Percentiles rank a stretch among this genome's conserved stretches.
Conservation (phyloP, 2,797 vertebrate species). For the Galaxias olidus region DNA sequence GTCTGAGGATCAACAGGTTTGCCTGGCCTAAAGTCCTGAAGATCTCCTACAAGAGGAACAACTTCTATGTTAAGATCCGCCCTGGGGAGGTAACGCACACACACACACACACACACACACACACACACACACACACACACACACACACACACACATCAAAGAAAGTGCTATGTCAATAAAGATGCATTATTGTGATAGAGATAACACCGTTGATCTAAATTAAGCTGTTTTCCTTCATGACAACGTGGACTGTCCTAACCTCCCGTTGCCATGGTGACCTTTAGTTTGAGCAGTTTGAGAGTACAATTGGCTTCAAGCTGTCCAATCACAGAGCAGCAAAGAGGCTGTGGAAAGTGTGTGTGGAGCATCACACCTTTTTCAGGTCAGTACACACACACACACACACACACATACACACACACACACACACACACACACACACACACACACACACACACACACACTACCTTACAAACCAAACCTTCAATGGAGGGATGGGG, state of each 20-base stretch:
- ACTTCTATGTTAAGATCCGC: constrained; percentile 97
- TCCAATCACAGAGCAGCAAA: constrained; percentile 95
- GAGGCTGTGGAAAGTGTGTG: constrained; percentile 96
- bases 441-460: no score
- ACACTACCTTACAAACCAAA: no score
- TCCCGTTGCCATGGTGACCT: constrained; percentile 18
- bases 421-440: no score
- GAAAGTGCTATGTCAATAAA: no score
- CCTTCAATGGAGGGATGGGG: no score
- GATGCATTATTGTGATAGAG: no score
- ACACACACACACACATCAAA: not conserved
- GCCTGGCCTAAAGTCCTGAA: constrained; percentile 98
- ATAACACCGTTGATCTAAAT: no score
- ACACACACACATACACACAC: no score
- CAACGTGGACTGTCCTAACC: not conserved
- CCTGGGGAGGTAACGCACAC: constrained; percentile 86
- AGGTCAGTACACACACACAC: constrained; percentile 72
- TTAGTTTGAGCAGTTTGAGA: constrained; percentile 98
- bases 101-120: constrained; percentile 1
- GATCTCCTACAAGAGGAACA: constrained; percentile 98
- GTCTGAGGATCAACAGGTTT: constrained; percentile 95
- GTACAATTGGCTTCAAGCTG: constrained; percentile 95
- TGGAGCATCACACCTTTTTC: constrained; percentile 98
- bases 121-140: not conserved
- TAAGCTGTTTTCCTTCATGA: not conserved